Conservation (phyloP, 2,888 invertebrate species). For the Limnephilus lunatus region DNA sequence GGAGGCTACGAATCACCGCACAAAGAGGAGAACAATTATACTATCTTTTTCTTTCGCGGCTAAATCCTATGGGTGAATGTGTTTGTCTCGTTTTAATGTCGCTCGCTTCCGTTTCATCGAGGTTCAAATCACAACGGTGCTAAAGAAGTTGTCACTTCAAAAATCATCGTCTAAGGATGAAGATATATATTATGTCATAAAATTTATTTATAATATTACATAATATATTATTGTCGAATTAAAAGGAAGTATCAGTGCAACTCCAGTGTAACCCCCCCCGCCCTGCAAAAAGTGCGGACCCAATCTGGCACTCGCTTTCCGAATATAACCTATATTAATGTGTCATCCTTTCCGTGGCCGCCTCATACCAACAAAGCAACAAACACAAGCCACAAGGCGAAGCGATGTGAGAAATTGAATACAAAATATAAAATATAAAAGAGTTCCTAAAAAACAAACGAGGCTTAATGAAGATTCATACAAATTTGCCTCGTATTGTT, state of each 20-base stretch:
- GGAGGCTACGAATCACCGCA: too few relatives aligned
- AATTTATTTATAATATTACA: too few relatives aligned
- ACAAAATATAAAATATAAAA: conserved; percentile 58
- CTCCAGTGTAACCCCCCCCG: conserved; percentile 7
- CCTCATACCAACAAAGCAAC: conserved; percentile 26
- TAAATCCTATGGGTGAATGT: too few relatives aligned
- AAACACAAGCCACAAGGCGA: not conserved
- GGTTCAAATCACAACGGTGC: too few relatives aligned
- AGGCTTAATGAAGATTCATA: conserved; percentile 61
- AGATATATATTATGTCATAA: too few relatives aligned
- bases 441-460: conserved; percentile 56
- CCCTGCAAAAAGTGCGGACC: conserved; percentile 63
- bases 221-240: not conserved
- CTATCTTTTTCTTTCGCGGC: too few relatives aligned
- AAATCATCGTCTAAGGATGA: too few relatives aligned
- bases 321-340: conserved; percentile 64
- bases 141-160: too few relatives aligned
- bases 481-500: conserved; percentile 50
- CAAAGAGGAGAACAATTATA: too few relatives aligned
- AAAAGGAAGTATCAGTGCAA: not conserved
- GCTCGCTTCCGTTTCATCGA: too few relatives aligned
- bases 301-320: conserved; percentile 63
- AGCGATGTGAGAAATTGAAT: conserved; percentile 59
- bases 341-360: conserved; percentile 54
- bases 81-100: too few relatives aligned